Evolutionary conservation across 2,888 invertebrate species (phyloP).

Genomic region (Lomographa bimaculata): DNA sequence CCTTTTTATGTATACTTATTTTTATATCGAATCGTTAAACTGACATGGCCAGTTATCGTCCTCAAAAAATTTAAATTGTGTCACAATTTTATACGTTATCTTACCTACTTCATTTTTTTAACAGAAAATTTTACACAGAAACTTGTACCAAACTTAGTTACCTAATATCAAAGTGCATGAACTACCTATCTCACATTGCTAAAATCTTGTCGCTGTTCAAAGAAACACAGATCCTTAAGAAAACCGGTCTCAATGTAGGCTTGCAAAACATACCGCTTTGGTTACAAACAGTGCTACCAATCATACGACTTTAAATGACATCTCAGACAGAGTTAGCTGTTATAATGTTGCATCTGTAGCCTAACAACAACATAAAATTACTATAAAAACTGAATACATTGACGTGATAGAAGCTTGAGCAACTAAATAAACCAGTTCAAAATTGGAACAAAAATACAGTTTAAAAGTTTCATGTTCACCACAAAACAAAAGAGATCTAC

Average conservation of each 20-base stretch:
- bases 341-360: conserved; percentile 7
- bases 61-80: conserved; percentile 13
- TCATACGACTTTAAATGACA: conserved; percentile 35
- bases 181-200: too few species aligned
- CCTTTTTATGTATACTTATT: conserved; percentile 23
- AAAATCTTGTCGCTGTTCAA: too few species aligned
- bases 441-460: too few species aligned
- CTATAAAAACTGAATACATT: too few species aligned
- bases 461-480: too few species aligned
- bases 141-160: too few species aligned
- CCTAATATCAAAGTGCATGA: too few species aligned
- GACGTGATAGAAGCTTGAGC: too few species aligned
- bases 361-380: background rate
- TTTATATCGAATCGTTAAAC: conserved; percentile 9
- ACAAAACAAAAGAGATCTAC: conserved; percentile 1
- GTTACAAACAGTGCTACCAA: conserved; percentile 37
- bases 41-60: conserved; percentile 29
- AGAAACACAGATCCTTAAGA: conserved; percentile 54
- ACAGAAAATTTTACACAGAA: too few species aligned
- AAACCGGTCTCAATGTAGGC: conserved; percentile 75
- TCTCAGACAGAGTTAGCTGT: conserved; percentile 12
- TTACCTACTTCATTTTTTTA: too few species aligned
- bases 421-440: too few species aligned
- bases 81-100: too few species aligned
- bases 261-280: conserved; percentile 64